These are phyloP conservation scores for Blera fallax DNA, from an alignment of 2,888 invertebrate species.

Conservation along the genomic window DNA sequence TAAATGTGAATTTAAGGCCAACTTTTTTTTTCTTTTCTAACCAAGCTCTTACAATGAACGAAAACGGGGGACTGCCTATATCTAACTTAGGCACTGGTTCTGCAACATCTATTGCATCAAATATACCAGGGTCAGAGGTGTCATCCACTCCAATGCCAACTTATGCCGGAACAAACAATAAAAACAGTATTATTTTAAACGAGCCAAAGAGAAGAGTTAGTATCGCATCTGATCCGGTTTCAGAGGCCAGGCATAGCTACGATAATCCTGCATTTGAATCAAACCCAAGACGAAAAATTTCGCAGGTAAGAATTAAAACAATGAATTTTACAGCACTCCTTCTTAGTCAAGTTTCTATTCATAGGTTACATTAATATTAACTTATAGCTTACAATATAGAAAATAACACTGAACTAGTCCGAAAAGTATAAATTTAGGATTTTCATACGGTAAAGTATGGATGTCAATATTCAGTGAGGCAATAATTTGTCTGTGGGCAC, in stretches of 20 bases:
- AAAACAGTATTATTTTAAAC: conserved; percentile 75
- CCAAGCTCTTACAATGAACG: conserved; percentile 74
- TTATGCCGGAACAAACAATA: conserved; percentile 73
- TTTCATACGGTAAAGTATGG: too few species aligned
- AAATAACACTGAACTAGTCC: too few species aligned
- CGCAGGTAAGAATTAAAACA: conserved; percentile 77
- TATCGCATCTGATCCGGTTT: conserved; percentile 84
- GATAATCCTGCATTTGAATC: conserved; percentile 87
- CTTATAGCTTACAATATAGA: too few species aligned
- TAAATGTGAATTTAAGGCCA: neutral
- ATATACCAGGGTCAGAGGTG: conserved; percentile 27
- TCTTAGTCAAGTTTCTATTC: too few species aligned
- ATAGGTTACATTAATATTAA: too few species aligned
- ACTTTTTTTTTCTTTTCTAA: neutral
- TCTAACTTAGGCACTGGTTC: conserved; percentile 13
- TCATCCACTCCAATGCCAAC: conserved; percentile 52
- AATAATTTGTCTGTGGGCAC: too few species aligned
- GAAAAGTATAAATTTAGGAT: too few species aligned
- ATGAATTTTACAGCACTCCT: neutral
- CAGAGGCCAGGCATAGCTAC: conserved; percentile 81
- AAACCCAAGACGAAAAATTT: conserved; percentile 82
- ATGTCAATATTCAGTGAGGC: too few species aligned
- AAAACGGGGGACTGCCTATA: conserved; percentile 51
- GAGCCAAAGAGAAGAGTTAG: conserved; percentile 85
- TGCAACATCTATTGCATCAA: conserved; percentile 10